phyloP scores from a whole-genome alignment of 2,113 vertebrate species.

The Solenodon paradoxus region DNA sequence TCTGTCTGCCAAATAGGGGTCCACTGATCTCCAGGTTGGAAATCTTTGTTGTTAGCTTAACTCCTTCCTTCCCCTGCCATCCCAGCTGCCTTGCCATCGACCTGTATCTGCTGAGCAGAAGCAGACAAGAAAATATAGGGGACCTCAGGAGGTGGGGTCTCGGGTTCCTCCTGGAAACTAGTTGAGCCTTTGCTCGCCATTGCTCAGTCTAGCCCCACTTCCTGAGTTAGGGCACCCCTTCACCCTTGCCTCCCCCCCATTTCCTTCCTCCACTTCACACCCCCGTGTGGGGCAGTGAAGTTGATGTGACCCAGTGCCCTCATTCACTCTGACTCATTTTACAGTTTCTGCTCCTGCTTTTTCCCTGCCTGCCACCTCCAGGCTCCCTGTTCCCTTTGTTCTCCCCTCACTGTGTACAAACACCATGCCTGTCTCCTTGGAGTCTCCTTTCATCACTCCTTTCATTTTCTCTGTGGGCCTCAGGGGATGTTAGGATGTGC shows the following conservation, averaged over 20 bases:
- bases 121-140: background rate
- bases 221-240: background rate
- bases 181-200: background rate
- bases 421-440: background rate
- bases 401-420: background rate
- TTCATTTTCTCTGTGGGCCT: background rate
- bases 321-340: constrained; percentile 57
- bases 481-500: background rate
- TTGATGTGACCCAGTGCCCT: constrained; percentile 58
- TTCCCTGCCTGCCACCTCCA: constrained; percentile 22
- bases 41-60: constrained; percentile 32
- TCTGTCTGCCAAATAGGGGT: constrained; percentile 36
- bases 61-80: background rate
- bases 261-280: background rate
- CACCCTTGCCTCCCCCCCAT: too few species aligned
- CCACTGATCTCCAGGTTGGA: background rate
- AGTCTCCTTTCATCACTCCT: background rate
- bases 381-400: constrained; percentile 54
- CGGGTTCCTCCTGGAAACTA: background rate
- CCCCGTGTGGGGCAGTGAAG: background rate
- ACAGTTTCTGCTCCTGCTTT: background rate
- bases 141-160: background rate
- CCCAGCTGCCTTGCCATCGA: background rate
- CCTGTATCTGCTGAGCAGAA: background rate
- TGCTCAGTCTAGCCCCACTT: background rate